Evolutionary conservation across 2,888 invertebrate genomes (phyloP).

Genomic region (Cryptophagus acutangulus): DNA sequence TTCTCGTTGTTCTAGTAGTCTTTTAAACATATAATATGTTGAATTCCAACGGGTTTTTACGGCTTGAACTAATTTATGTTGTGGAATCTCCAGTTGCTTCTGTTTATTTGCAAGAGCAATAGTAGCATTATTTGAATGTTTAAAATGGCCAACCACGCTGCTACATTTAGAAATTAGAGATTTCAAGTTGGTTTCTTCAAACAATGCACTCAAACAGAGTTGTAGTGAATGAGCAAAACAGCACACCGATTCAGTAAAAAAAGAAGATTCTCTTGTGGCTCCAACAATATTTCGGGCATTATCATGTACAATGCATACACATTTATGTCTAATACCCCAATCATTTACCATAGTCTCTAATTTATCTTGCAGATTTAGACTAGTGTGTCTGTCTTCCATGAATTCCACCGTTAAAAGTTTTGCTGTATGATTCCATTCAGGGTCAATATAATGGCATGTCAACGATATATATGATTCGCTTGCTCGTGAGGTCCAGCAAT

Average conservation of each 20-base stretch:
- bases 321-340: constrained; percentile 24
- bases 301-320: constrained; percentile 26
- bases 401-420: constrained; percentile 21
- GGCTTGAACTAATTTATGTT: no score
- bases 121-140: constrained; percentile 23
- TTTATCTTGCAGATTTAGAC: constrained; percentile 22
- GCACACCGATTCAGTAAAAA: constrained; percentile 21
- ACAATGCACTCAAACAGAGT: constrained; percentile 22
- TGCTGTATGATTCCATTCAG: constrained; percentile 20
- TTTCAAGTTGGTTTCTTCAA: constrained; percentile 10
- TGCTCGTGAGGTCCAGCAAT: constrained; percentile 27
- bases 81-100: no score
- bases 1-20: no score
- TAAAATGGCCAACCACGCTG: constrained; percentile 27
- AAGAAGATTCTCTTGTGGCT: constrained; percentile 17
- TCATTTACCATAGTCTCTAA: constrained; percentile 19
- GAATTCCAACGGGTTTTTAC: no score
- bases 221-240: constrained; percentile 31
- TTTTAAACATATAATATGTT: no score
- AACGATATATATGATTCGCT: constrained; percentile 27
- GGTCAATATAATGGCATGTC: constrained; percentile 23
- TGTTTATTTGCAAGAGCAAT: no score
- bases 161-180: constrained; percentile 20
- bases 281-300: constrained; percentile 29
- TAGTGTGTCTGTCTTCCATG: constrained; percentile 24